phyloP scores from a whole-genome alignment of 2,113 vertebrate genomes.

The Leucopsar rothschildi region DNA sequence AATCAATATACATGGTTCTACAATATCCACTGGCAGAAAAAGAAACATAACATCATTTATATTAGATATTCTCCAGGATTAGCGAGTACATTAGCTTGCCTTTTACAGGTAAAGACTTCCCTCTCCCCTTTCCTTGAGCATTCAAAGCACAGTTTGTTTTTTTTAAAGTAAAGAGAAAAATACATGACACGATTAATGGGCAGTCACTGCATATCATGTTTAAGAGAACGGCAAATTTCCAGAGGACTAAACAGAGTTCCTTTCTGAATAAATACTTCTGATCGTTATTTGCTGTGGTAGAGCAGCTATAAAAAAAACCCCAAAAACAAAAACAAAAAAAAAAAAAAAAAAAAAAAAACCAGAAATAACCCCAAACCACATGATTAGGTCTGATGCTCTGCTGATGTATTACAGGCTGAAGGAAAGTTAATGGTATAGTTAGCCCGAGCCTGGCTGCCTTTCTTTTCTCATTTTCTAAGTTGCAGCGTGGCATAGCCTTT shows the following conservation, averaged over 20 bases:
- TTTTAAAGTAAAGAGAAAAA: not conserved
- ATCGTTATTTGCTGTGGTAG: slow-evolving; percentile 40
- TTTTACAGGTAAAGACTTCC: not conserved
- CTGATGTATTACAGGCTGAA: slow-evolving; percentile 54
- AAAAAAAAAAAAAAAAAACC: not conserved
- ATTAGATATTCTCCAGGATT: not conserved
- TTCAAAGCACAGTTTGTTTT: not conserved
- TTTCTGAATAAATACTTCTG: slow-evolving; percentile 59
- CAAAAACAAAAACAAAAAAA: not conserved
- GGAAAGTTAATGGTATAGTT: slow-evolving; percentile 65
- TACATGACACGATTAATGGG: not conserved
- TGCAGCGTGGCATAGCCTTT: slow-evolving; percentile 53
- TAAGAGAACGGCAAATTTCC: slow-evolving; percentile 5
- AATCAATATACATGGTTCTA: slow-evolving; percentile 9
- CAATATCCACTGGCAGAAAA: not conserved
- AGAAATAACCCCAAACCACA: not conserved
- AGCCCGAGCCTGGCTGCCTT: slow-evolving; percentile 41
- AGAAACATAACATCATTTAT: not conserved
- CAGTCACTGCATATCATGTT: not conserved
- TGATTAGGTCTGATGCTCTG: slow-evolving; percentile 56
- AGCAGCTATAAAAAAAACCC: slow-evolving; percentile 33
- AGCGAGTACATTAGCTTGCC: not conserved
- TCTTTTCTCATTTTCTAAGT: slow-evolving; percentile 68
- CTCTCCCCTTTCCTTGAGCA: not conserved
- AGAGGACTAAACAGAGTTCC: not conserved